Evolutionary conservation across 2,113 vertebrate genomes (phyloP), one percentile per base, ranked within the genome.

Genomic region (Ploceus nigricollis): DNA sequence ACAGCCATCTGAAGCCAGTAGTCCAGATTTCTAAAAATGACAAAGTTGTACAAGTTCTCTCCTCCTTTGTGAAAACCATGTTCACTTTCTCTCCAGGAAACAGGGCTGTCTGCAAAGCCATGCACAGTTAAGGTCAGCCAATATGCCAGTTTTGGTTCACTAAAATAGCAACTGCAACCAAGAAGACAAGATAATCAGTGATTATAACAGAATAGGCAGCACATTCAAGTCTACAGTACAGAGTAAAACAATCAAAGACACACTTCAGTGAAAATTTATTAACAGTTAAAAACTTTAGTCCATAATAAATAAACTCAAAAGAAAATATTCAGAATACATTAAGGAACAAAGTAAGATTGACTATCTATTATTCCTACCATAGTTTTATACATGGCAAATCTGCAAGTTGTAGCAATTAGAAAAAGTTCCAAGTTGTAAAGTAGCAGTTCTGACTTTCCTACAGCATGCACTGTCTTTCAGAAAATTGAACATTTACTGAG

Each of bases 1-100:
- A 98, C 97, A n/a, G 98, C 98, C 98, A 99, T 98, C 85, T 99
- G 98, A 50, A 99, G 97, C 98, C 98, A 99, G 91, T 99, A 99
- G 95, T 98, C 98, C 75, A 98, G 97, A 91, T 99, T 98, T 7
- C 94, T 98, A 85, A 99, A 99, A 96, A 99, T 95, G 42, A 99
- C 97, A 15, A 99, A 98, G 73, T 97, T 99, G 98, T 99, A 99
- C 66, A 99, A 97, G 90, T 99, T 98, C 53, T 99, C 99, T 75
- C 99, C 99, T 68, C 99, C 98, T 69, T 96, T 98, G 68, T 98
- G 97, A 94, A 98, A 98, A 10, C 99, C 98, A 27, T 99, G 99
- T 75, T 99, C 99, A 3, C 31, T 96, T 57, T 97, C 97, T 75
- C 97, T 98, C 99, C 99, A 99, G 2, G 99, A 99, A 19, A 99